A percentile compares a stretch with the other conserved stretches of the same genome.
These are phyloP conservation scores for Ara ararauna DNA, from an alignment of 2,797 vertebrate species.

Conservation along the genomic window DNA sequence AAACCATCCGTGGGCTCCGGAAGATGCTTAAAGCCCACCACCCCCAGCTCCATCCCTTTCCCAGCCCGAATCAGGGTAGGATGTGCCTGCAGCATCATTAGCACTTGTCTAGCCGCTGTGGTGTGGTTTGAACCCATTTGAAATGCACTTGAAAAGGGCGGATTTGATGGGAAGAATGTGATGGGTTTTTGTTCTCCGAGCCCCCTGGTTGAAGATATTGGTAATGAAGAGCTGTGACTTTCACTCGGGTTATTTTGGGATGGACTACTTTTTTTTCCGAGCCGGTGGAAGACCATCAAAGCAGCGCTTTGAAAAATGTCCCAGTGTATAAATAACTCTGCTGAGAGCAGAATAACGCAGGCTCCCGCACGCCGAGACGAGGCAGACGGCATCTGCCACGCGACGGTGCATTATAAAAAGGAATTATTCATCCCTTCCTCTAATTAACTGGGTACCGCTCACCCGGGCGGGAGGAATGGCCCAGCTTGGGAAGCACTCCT, in stretches of 20 bases:
- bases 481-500: background rate
- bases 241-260: slow-evolving; percentile 72
- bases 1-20: background rate
- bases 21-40: background rate
- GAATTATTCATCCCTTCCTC: slow-evolving; percentile 77
- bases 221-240: slow-evolving; percentile 71
- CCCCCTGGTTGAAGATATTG: slow-evolving; percentile 47
- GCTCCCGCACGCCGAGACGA: slow-evolving; percentile 56
- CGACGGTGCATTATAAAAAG: slow-evolving; percentile 70
- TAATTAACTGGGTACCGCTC: slow-evolving; percentile 63
- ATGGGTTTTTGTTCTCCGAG: slow-evolving; percentile 67
- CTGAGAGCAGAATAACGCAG: slow-evolving; percentile 62
- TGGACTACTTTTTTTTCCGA: slow-evolving; percentile 73
- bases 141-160: slow-evolving; percentile 68
- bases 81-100: slow-evolving; percentile 42
- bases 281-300: slow-evolving; percentile 78
- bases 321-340: slow-evolving; percentile 77
- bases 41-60: background rate
- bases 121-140: slow-evolving; percentile 51
- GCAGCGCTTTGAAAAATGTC: slow-evolving; percentile 75
- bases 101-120: background rate
- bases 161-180: slow-evolving; percentile 68
- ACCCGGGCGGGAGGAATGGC: background rate
- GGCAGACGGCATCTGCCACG: slow-evolving; percentile 64
- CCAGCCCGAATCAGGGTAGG: accelerated